Base-by-base conservation (phyloP, 2,113 vertebrate genomes). In the Smithornis capensis region DNA sequence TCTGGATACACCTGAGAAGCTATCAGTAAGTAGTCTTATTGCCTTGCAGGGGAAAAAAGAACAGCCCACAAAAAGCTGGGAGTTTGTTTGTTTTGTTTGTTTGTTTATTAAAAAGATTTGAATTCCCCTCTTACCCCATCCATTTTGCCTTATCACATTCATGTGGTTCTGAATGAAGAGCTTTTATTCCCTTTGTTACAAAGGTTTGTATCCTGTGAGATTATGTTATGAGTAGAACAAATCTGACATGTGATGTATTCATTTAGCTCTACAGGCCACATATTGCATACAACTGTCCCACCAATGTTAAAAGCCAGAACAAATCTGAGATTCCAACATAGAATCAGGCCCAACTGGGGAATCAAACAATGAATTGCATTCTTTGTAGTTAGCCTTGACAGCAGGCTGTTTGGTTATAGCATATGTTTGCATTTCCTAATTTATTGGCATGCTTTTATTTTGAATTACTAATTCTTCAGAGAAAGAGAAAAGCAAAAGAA, bases 391-490 rank as follows among this genome's bases (percentile, higher is more conserved):
- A 73, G 33, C 53, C 67, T 90, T 80, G 88, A 92, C 67, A 92
- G 59, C n/a, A 49, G 85, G 49, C 78, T 83, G 44, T 82, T 95
- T 88, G 75, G n/a, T 87, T 83, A 76, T 90, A 92, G 53, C 89
- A 89, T 89, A 78, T 87, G 87, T 94, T 96, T 92, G 69, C 77
- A 63, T 95, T 96, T 96, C 69, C 84, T 92, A 87, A 95, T 96
- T 95, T 78, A 91, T 84, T 95, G 81, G 47, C 56, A 50, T 91
- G 73, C 55, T 94, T 92, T 95, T 92, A 84, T 63, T 94, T 95
- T 73, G 59, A 15, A 65, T 90, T 76, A 89, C 56, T 91, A 65
- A 73, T 74, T 83, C 85, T 92, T 91, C 69, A 85, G 63, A 87
- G 33, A 71, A 63, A 80, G 62, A 86, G 63, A 91, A 90, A 93